Conservation (phyloP, 2,888 invertebrate species). For the Iselma pallidipennis region DNA sequence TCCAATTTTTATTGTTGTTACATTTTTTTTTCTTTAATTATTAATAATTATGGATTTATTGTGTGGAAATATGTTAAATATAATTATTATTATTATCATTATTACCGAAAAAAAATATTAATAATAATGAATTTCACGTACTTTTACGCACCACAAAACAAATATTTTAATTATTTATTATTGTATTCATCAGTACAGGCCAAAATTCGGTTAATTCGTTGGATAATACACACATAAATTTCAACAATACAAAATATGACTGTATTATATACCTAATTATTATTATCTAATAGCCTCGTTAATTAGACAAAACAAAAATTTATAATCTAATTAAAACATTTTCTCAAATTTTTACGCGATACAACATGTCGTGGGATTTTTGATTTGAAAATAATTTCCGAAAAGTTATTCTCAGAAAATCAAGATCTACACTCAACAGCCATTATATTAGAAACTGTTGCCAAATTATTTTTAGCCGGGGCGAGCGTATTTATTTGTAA, state of each 20-base stretch:
- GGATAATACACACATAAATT: neutral
- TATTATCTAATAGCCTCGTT: neutral
- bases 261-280: neutral
- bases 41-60: neutral
- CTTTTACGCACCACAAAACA: constrained; percentile 25
- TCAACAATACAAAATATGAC: neutral
- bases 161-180: constrained; percentile 22
- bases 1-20: neutral
- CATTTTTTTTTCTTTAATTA: no score
- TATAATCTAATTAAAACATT: neutral
- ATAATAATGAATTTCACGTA: neutral
- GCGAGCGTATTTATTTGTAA: neutral
- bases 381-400: neutral
- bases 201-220: neutral
- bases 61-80: neutral
- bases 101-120: neutral
- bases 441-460: neutral
- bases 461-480: neutral
- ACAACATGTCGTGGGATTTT: neutral
- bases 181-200: constrained; percentile 15
- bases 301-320: neutral
- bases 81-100: neutral
- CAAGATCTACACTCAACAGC: neutral
- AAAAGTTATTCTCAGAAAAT: neutral
- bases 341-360: neutral